These are phyloP conservation scores for Alcedo quadribrachys DNA, from an alignment of 2,797 vertebrate species.

Conservation along the genomic window DNA sequence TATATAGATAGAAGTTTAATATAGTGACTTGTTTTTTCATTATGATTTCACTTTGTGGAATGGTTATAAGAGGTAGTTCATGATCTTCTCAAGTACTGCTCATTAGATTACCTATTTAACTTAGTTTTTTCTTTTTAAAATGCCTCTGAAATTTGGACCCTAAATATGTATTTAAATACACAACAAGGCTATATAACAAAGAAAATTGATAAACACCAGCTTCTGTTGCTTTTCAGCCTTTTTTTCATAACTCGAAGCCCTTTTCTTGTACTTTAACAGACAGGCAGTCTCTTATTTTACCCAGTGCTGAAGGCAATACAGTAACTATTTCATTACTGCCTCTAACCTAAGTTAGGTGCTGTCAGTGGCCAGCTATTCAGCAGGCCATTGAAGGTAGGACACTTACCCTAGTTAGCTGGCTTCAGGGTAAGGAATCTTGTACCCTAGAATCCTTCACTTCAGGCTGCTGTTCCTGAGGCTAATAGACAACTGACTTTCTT, in stretches of 20 bases:
- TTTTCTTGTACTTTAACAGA: background rate
- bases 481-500: background rate
- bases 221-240: background rate
- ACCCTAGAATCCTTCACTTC: background rate
- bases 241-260: background rate
- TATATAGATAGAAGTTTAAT: background rate
- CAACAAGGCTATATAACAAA: background rate
- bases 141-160: background rate
- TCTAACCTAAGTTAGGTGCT: background rate
- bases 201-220: background rate
- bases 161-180: background rate
- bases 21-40: fast-evolving
- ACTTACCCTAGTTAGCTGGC: fast-evolving
- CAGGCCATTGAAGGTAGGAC: background rate
- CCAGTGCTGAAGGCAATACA: background rate
- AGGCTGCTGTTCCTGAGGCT: background rate
- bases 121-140: background rate
- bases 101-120: background rate
- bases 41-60: background rate
- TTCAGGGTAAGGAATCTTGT: background rate
- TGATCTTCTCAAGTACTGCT: background rate
- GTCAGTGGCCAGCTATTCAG: background rate
- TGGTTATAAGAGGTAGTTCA: background rate
- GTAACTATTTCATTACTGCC: background rate
- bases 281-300: background rate